Evolutionary conservation across 1,140 invertebrate genomes (phyloP).

Genomic region (Scaptomyza pallida): DNA sequence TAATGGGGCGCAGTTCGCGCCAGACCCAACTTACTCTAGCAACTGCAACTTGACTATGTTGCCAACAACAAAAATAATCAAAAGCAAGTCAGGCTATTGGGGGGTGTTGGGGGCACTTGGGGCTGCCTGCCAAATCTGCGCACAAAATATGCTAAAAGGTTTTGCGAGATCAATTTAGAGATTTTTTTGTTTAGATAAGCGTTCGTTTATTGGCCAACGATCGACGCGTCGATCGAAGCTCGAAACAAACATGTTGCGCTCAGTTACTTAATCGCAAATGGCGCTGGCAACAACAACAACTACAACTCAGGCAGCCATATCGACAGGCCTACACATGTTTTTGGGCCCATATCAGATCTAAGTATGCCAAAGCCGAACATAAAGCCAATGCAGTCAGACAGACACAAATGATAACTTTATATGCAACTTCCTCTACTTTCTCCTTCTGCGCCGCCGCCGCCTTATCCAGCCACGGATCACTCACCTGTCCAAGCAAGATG

Average conservation of each 20-base stretch:
- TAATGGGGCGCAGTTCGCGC: slow-evolving; percentile 64
- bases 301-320: slow-evolving; percentile 49
- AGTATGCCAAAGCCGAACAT: slow-evolving; percentile 49
- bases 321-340: slow-evolving; percentile 75
- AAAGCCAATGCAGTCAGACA: slow-evolving; percentile 30
- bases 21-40: slow-evolving; percentile 13
- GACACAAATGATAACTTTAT: slow-evolving; percentile 4
- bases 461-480: slow-evolving; percentile 21
- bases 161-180: slow-evolving; percentile 82
- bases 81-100: slow-evolving; percentile 26
- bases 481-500: slow-evolving; percentile 12
- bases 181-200: slow-evolving; percentile 82
- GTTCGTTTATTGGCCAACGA: slow-evolving; percentile 76
- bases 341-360: slow-evolving; percentile 65
- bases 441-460: not conserved
- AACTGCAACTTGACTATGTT: slow-evolving; percentile 35
- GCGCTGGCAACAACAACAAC: slow-evolving; percentile 51
- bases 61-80: slow-evolving; percentile 32
- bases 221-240: slow-evolving; percentile 26
- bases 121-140: slow-evolving; percentile 77
- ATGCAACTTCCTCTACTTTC: not conserved
- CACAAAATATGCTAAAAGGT: slow-evolving; percentile 81
- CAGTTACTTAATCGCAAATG: slow-evolving; percentile 80
- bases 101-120: slow-evolving; percentile 54
- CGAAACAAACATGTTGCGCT: slow-evolving; percentile 44